These are phyloP conservation scores for Aradophagus sp. DNA, from an alignment of 1,140 invertebrate species.

Conservation along the genomic window DNA sequence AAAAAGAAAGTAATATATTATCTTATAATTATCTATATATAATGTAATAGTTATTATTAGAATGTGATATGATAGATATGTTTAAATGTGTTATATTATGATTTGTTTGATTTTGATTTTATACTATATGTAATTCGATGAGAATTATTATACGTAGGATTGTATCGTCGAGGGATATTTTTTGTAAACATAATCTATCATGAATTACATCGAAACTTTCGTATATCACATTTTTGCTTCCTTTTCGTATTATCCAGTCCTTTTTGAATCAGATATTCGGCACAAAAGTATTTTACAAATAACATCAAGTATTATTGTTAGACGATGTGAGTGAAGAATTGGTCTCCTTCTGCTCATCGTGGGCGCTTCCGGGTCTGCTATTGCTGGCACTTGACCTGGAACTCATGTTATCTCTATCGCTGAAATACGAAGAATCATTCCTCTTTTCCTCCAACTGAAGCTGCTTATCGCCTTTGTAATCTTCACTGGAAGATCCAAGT, in stretches of 20 bases:
- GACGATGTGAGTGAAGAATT: conserved; percentile 69
- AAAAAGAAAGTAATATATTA: too few species aligned
- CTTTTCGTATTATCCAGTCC: conserved; percentile 13
- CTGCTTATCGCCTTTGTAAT: conserved; percentile 69
- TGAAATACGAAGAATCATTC: conserved; percentile 76
- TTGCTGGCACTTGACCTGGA: conserved; percentile 76
- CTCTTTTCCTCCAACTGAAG: conserved; percentile 72
- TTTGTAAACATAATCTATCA: too few species aligned
- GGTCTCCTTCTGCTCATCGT: conserved; percentile 69
- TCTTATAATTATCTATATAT: too few species aligned
- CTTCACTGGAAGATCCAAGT: conserved; percentile 63
- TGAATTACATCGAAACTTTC: conserved; percentile 39
- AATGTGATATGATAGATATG: too few species aligned
- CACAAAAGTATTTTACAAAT: not conserved
- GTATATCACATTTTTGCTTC: conserved; percentile 51
- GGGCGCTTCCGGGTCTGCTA: conserved; percentile 70
- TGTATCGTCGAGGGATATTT: too few species aligned
- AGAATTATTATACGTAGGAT: too few species aligned
- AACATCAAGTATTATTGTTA: conserved; percentile 70
- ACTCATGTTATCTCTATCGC: conserved; percentile 76
- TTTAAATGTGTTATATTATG: too few species aligned
- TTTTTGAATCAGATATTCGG: not conserved
- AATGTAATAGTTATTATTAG: too few species aligned
- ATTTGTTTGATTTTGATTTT: too few species aligned
- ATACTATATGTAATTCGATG: too few species aligned